Evolutionary conservation across 2,888 invertebrate genomes (phyloP), one percentile per base, ranked within the genome.

Genomic region (Sialis lutaria): DNA sequence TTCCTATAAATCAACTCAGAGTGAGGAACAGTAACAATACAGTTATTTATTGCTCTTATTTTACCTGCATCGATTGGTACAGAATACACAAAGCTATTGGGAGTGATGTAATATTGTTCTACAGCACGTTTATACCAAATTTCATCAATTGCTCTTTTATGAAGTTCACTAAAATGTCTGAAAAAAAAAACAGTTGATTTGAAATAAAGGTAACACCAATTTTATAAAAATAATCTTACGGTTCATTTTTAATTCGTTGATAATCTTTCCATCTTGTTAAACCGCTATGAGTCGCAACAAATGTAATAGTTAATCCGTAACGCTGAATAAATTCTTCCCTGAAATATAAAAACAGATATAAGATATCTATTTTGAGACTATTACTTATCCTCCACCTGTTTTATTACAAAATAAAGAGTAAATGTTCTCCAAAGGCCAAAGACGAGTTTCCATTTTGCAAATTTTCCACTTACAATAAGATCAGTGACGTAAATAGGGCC

Each of bases 281-380:
- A 1, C 92, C 92, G 59, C 88, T 90, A 61, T 89, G 84, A 0
- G 92, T 92, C 40, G 92, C 84, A 59, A 93, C 69, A 64, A 92
- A 93, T 2, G 88, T 85, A 42, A 86, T 75, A 42, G 82, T 84
- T 58, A 87, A 80, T 44, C 89, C 88, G 59, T 87, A 87, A 46
- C 85, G 76, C 66, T 84, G 79, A 57, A 86, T 82, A 58, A 88
- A 79, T 63, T 85, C 83, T 62, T 79, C 75, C 73, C 89, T 90
- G 73, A 30, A 34, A 30, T 40, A 22, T 5, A 42, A 40, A 40
- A 40, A 40, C 6, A 13, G 6, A 40, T 6, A 6, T 8, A n/a
- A n/a, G 9, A 35, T 9, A 35, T 22, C 22, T 22, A 22, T 22
- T 22, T 22, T 22, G 4, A 22, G 22, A 22, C 22, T 2, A 22